Evolutionary conservation across 2,113 vertebrate genomes (phyloP).

Genomic region (Herpetotheres cachinnans): DNA sequence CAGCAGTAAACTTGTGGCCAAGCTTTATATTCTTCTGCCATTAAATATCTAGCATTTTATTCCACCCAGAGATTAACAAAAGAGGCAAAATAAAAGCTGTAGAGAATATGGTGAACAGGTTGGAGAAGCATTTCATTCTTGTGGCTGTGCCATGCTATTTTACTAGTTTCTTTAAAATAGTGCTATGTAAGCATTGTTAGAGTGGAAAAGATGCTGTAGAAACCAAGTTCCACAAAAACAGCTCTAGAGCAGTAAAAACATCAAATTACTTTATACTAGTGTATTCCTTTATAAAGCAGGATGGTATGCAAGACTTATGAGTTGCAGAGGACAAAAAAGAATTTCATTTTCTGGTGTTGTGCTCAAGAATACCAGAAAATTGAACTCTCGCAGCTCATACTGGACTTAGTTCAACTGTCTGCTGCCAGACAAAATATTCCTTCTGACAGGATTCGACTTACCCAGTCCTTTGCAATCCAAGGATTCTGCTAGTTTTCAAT

Average conservation of each 20-base stretch:
- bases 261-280: not conserved
- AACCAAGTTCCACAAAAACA: not conserved
- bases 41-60: not conserved
- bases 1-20: not conserved
- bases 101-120: not conserved
- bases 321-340: not conserved
- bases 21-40: not conserved
- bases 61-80: not conserved
- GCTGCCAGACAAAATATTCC: constrained; percentile 29
- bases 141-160: not conserved
- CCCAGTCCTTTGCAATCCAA: not conserved
- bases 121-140: not conserved
- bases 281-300: not conserved
- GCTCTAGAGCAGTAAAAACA: not conserved
- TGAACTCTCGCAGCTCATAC: not conserved
- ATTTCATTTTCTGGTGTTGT: not conserved
- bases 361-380: constrained; percentile 21
- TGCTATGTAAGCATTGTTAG: not conserved
- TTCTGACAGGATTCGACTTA: constrained; percentile 37
- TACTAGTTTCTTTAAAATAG: not conserved
- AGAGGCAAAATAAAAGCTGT: not conserved
- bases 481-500: not conserved
- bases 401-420: constrained; percentile 27
- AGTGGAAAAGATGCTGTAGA: not conserved
- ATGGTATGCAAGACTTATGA: not conserved